Percentiles rank a stretch among this genome's conserved stretches.
phyloP scores from a whole-genome alignment of 2,888 invertebrate species.

The Lithophane semibrunnea region DNA sequence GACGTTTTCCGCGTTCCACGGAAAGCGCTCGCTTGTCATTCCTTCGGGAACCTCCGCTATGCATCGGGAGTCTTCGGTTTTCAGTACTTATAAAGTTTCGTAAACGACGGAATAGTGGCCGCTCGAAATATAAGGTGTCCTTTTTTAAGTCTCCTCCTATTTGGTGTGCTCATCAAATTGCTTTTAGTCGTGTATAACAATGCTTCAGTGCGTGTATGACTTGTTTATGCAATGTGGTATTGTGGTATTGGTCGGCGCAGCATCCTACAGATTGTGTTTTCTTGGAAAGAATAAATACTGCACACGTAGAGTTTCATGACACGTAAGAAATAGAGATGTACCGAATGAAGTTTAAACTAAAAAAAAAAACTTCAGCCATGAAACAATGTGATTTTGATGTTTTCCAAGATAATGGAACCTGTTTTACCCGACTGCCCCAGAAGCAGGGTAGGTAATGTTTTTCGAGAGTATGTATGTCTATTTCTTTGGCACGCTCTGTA shows the following conservation, averaged over 20 bases:
- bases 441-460: too few relatives aligned
- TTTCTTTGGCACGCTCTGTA: too few relatives aligned
- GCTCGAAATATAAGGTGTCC: slow-evolving; percentile 49
- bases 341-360: not conserved
- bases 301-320: not conserved
- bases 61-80: slow-evolving; percentile 76
- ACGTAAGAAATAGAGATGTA: not conserved
- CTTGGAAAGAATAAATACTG: slow-evolving; percentile 32
- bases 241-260: slow-evolving; percentile 33
- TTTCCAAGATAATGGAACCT: not conserved
- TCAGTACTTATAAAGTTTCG: slow-evolving; percentile 62
- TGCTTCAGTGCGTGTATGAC: slow-evolving; percentile 35
- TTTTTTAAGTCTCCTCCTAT: slow-evolving; percentile 56
- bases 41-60: slow-evolving; percentile 83
- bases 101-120: slow-evolving; percentile 59
- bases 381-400: not conserved
- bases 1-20: slow-evolving; percentile 90
- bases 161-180: slow-evolving; percentile 56
- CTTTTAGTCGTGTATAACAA: slow-evolving; percentile 50
- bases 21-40: slow-evolving; percentile 87
- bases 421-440: too few relatives aligned
- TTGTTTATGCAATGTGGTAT: slow-evolving; percentile 52
- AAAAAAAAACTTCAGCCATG: not conserved
- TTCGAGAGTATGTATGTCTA: too few relatives aligned
- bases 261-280: slow-evolving; percentile 20